Base-by-base conservation (phyloP, 1,140 invertebrate species). In the Agraylea sexmaculata region DNA sequence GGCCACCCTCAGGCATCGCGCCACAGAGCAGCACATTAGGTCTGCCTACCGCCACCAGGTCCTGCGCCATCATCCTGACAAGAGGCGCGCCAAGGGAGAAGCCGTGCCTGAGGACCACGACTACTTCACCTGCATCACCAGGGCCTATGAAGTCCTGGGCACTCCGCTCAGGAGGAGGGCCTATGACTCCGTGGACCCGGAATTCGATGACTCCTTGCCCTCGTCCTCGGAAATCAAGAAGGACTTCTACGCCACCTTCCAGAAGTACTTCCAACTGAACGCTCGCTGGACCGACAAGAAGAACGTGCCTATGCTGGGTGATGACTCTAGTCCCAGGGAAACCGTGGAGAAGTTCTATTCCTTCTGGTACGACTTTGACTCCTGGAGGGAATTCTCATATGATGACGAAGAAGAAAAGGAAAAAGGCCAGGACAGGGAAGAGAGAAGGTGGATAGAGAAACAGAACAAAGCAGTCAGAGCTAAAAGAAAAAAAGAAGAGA, bases 321-420 rank as follows among this genome's bases (percentile, higher is more conserved):
- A 80, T 56, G 68, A 77, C 7, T 65, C 80, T 39, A 77, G 76
- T 30, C 60, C 73, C 0, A 65, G 83, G 31, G 72, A 79, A 41
- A 72, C 83, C 52, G 86, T 91, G 1, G 86, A 94, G 55, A 70
- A 71, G 25, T 90, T 90, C 66, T 90, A 90, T 58, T 75, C 78
- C 25, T 89, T 89, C 63, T 95, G 92, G 91, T 97, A 96, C 60
- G 78, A 91, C 49, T 99, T 97, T 68, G 90, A 97, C 50, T 98
- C 94, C 0, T 99, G 95, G 95, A 71, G 95, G 47, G 95, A 99
- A 55, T 99, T 86, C 69, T 98, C 93, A n/a, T 99, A 99, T 61
- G 64, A 96, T 40, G 95, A 99, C 64, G 92, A 97, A 66, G 95
- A 98, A 59, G 93, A 97, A 51, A 98, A 97, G 61, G 91, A 96